A percentile compares a stretch with the other conserved stretches of the same genome.
phyloP scores from a whole-genome alignment of 2,888 invertebrate species.

The Lomographa bimaculata region DNA sequence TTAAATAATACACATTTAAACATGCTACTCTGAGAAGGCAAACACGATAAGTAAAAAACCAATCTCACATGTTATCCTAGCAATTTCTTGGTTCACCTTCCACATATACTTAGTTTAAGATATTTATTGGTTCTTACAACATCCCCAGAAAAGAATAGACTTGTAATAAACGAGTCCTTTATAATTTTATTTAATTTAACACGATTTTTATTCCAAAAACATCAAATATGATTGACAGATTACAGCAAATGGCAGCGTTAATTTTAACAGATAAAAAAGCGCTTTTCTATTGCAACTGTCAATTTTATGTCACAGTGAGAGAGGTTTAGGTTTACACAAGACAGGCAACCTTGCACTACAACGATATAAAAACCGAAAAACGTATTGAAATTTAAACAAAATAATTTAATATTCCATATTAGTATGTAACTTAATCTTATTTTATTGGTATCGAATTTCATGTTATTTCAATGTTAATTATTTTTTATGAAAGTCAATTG shows the following conservation, averaged over 20 bases:
- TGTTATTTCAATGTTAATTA: too few relatives aligned
- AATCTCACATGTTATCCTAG: constrained; percentile 58
- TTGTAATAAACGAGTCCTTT: constrained; percentile 19
- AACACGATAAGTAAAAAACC: constrained; percentile 36
- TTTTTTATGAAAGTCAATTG: too few relatives aligned
- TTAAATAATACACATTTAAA: constrained; percentile 3
- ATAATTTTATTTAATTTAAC: constrained; percentile 6
- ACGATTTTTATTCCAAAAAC: constrained; percentile 67
- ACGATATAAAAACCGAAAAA: too few relatives aligned
- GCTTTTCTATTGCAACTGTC: neutral
- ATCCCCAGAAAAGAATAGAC: constrained; percentile 24
- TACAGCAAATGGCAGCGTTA: constrained; percentile 70
- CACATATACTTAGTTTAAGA: constrained; percentile 14
- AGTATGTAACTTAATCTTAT: too few relatives aligned
- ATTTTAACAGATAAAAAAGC: constrained; percentile 32
- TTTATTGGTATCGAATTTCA: too few relatives aligned
- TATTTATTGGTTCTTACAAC: neutral
- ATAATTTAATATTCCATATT: too few relatives aligned
- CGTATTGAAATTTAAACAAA: too few relatives aligned
- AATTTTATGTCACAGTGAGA: too few relatives aligned
- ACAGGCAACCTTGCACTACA: too few relatives aligned
- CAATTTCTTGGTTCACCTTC: constrained; percentile 50
- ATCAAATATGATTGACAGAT: constrained; percentile 77
- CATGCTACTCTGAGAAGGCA: neutral
- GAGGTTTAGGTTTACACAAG: too few relatives aligned